Conservation (phyloP, 2,888 invertebrate genomes). For the Eudasyphora cyanicolor region DNA sequence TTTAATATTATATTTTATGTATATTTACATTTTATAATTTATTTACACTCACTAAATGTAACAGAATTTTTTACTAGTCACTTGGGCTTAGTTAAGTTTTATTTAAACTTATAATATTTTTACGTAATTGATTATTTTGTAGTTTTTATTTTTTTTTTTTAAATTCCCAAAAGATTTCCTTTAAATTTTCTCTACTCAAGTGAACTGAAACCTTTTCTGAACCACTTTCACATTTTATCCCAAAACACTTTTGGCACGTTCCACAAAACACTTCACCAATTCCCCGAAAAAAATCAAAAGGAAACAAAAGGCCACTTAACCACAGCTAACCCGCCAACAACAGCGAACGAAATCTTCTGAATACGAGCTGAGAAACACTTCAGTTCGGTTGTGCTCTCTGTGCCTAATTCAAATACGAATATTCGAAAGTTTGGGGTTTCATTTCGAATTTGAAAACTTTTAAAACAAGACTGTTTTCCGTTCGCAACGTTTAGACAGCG, state of each 20-base stretch:
- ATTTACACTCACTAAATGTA: no score
- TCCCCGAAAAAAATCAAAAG: no score
- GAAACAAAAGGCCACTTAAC: not conserved
- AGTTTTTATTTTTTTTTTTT: not conserved
- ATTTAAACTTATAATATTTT: not conserved
- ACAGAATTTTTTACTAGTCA: no score
- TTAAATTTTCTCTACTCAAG: no score
- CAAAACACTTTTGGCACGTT: not conserved
- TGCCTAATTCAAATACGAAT: not conserved
- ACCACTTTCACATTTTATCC: not conserved
- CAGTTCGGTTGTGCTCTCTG: not conserved
- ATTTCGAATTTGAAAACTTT: not conserved
- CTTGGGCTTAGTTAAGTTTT: no score
- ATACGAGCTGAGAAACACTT: not conserved
- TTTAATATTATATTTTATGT: no score
- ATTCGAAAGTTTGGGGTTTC: not conserved
- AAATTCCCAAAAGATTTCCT: not conserved
- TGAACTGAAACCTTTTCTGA: not conserved
- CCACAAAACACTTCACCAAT: not conserved
- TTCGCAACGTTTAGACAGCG: conserved; percentile 5
- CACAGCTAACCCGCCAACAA: not conserved
- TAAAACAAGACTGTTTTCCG: not conserved
- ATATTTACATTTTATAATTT: no score
- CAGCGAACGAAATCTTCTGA: not conserved
- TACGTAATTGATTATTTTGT: no score